Evolutionary conservation across 2,797 vertebrate genomes (phyloP).

Genomic region (Notolabrus celidotus): DNA sequence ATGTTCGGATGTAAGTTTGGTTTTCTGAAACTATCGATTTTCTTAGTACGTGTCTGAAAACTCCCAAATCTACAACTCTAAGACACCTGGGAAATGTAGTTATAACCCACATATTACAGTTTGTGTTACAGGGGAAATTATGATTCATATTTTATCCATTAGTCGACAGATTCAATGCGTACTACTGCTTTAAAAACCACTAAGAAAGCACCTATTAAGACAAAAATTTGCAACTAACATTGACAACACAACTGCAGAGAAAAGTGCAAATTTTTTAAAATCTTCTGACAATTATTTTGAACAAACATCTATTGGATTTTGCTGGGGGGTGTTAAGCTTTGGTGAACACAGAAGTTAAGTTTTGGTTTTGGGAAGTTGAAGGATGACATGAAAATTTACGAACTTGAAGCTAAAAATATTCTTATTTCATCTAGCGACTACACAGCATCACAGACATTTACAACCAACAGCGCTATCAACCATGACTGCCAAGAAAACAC

Average conservation of each 20-base stretch:
- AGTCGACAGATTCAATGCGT: not conserved
- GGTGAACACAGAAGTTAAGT: slow-evolving; percentile 49
- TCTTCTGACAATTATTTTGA: slow-evolving; percentile 15
- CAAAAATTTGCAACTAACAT: slow-evolving; percentile 19
- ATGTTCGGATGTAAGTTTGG: not conserved
- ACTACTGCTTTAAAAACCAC: slow-evolving; percentile 7
- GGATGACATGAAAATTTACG: slow-evolving; percentile 30
- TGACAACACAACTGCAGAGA: slow-evolving; percentile 38
- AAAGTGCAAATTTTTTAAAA: slow-evolving; percentile 37
- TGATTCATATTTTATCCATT: not conserved
- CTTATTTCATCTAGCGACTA: slow-evolving; percentile 20
- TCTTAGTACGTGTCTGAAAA: not conserved
- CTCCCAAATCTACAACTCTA: not conserved
- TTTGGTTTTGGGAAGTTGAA: slow-evolving; percentile 60
- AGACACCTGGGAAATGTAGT: slow-evolving; percentile 22
- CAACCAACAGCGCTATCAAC: slow-evolving; percentile 42
- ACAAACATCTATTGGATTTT: slow-evolving; percentile 44
- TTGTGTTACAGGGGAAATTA: not conserved
- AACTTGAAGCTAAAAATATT: slow-evolving; percentile 28
- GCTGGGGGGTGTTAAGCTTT: slow-evolving; percentile 57
- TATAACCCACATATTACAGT: not conserved
- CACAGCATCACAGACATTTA: slow-evolving; percentile 46
- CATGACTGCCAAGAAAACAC: slow-evolving; percentile 32
- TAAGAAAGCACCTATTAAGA: slow-evolving; percentile 17
- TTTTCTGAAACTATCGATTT: not conserved